phyloP scores from a whole-genome alignment of 2,888 invertebrate genomes.

The Suillia variegata region DNA sequence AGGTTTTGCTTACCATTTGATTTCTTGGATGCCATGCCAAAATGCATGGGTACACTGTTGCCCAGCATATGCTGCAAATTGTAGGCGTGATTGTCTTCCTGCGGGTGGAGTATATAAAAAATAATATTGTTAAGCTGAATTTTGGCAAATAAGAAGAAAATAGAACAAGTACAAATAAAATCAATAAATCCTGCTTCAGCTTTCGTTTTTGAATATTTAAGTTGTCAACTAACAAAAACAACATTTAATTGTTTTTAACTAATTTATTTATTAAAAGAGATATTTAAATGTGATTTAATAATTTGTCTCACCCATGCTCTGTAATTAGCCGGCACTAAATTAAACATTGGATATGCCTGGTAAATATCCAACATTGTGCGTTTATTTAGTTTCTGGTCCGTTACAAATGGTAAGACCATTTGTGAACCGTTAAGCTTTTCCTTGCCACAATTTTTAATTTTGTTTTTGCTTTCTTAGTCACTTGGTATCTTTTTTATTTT shows the following conservation, averaged over 20 bases:
- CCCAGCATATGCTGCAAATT: slow-evolving; percentile 40
- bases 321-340: slow-evolving; percentile 37
- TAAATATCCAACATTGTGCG: slow-evolving; percentile 38
- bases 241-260: no score
- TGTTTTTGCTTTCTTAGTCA: background rate
- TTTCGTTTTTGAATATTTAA: no score
- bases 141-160: no score
- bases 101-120: slow-evolving; percentile 17
- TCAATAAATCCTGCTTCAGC: no score
- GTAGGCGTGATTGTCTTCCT: slow-evolving; percentile 40
- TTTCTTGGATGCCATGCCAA: slow-evolving; percentile 37
- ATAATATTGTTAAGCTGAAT: no score
- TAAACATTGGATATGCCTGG: slow-evolving; percentile 35
- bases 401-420: slow-evolving; percentile 40
- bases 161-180: background rate
- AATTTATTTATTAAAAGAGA: no score
- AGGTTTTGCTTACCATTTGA: slow-evolving; percentile 30
- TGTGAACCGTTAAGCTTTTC: slow-evolving; percentile 8
- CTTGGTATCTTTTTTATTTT: slow-evolving; percentile 7
- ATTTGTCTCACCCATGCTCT: slow-evolving; percentile 31
- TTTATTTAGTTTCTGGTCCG: slow-evolving; percentile 29
- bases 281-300: no score
- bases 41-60: slow-evolving; percentile 36
- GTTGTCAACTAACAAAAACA: no score
- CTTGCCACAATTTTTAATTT: background rate